Evolutionary conservation across 2,113 vertebrate species (phyloP).

Genomic region (Mirounga angustirostris): DNA sequence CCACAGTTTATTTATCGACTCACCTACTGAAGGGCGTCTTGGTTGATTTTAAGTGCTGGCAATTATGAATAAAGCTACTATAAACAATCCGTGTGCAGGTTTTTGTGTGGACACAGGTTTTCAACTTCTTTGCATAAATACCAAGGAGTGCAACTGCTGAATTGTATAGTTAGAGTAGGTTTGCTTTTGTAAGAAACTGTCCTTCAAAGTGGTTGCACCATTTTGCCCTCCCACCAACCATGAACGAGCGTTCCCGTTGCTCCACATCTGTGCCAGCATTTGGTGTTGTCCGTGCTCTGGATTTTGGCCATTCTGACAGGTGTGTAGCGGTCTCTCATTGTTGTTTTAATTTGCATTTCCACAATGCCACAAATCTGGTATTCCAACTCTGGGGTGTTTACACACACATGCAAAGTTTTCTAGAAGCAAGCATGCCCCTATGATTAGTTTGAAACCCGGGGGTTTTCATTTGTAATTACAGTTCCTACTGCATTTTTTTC

Average conservation of each 20-base stretch:
- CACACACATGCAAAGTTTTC: fast-evolving
- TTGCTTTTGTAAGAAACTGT: background rate
- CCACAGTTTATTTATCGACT: fast-evolving
- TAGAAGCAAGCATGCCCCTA: background rate
- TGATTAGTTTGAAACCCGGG: no score
- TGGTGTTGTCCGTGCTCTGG: fast-evolving
- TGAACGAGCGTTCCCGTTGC: fast-evolving
- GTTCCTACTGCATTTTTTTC: no score
- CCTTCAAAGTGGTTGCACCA: fast-evolving
- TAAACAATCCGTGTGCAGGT: fast-evolving
- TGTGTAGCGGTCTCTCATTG: fast-evolving
- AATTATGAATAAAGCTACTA: fast-evolving
- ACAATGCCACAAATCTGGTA: fast-evolving
- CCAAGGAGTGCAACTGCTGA: fast-evolving
- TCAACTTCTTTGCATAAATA: fast-evolving
- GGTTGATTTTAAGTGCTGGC: background rate
- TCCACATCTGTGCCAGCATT: fast-evolving
- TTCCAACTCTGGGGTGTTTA: fast-evolving
- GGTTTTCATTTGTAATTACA: background rate
- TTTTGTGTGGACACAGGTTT: background rate
- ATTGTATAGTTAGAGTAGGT: fast-evolving
- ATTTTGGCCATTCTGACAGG: fast-evolving
- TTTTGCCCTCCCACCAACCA: fast-evolving
- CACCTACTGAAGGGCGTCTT: background rate
- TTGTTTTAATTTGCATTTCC: background rate